Percentiles rank a stretch among this genome's conserved stretches.
These are phyloP conservation scores for Tauraco hartlaubi DNA, from an alignment of 2,797 vertebrate species.

Conservation along the genomic window DNA sequence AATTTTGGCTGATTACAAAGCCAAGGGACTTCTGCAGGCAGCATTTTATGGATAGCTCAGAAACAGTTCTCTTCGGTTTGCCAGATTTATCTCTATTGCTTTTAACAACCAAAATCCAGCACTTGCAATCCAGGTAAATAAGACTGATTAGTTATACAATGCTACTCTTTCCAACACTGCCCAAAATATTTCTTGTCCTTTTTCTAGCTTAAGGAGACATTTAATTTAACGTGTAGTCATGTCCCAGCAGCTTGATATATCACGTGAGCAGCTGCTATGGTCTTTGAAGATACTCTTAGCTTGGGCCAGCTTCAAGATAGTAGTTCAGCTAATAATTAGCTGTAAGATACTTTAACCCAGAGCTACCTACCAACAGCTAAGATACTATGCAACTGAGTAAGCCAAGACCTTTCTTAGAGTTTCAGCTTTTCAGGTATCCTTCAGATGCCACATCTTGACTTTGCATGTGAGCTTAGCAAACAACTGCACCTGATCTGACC, in stretches of 20 bases:
- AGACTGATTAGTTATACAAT: background rate
- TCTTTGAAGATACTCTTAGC: background rate
- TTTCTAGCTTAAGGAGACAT: background rate
- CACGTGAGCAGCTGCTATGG: background rate
- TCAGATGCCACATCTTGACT: background rate
- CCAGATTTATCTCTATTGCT: background rate
- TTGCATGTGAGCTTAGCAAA: background rate
- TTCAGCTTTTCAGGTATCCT: background rate
- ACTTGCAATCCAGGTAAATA: background rate
- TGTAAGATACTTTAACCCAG: background rate
- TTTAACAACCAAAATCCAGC: background rate
- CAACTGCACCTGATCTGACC: background rate
- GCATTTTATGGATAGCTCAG: background rate
- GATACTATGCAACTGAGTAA: background rate
- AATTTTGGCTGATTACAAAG: background rate
- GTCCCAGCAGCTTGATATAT: background rate
- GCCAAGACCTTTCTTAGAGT: background rate
- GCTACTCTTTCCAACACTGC: background rate
- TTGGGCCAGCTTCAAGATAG: background rate
- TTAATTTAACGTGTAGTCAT: background rate
- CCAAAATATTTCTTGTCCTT: background rate
- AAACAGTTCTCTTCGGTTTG: background rate
- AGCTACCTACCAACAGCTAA: background rate
- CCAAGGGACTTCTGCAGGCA: background rate
- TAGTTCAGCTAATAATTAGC: background rate